Evolutionary conservation across 2,113 vertebrate genomes (phyloP).

Genomic region (Hippopotamus amphibius): DNA sequence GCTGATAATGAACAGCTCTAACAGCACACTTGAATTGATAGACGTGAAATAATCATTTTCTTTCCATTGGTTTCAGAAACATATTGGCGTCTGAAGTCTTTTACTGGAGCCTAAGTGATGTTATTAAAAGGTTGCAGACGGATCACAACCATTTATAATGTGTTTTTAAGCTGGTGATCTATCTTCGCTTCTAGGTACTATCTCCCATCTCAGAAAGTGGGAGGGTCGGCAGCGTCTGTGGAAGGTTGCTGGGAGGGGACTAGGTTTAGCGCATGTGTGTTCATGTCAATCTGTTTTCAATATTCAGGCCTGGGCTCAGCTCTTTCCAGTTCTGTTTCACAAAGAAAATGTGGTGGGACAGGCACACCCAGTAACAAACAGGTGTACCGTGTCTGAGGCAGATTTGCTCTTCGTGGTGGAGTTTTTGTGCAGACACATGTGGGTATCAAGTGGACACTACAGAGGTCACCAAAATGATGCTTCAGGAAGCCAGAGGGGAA

Average conservation of each 20-base stretch:
- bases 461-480: neutral
- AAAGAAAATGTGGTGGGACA: constrained; percentile 40
- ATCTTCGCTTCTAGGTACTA: neutral
- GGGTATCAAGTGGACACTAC: neutral
- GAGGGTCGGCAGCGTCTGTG: constrained; percentile 14
- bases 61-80: constrained; percentile 8
- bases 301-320: constrained; percentile 58
- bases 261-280: constrained; percentile 55
- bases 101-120: neutral
- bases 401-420: neutral
- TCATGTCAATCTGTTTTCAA: constrained; percentile 79
- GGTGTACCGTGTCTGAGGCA: neutral
- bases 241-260: constrained; percentile 76
- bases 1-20: neutral
- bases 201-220: neutral
- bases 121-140: neutral
- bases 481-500: neutral
- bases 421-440: neutral
- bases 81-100: neutral
- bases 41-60: constrained; percentile 14
- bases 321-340: constrained; percentile 70
- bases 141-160: neutral
- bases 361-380: neutral
- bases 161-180: neutral
- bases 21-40: neutral